A percentile compares a stretch with the other conserved stretches of the same genome.
Conservation (phyloP, 2,113 vertebrate species). For the Tragelaphus imberbis region DNA sequence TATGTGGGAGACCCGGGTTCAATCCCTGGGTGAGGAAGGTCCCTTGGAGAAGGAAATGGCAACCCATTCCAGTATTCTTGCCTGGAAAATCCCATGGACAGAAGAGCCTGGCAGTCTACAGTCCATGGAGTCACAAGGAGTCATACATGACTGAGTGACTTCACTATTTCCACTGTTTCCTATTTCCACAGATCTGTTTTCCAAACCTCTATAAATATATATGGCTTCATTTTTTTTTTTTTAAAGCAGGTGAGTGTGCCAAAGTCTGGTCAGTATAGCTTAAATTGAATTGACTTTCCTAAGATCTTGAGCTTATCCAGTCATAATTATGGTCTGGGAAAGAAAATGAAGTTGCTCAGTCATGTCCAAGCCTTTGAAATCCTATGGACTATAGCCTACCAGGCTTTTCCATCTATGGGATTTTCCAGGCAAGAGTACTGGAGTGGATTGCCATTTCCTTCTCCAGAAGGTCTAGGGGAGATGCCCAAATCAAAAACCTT, state of each 20-base stretch:
- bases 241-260: background rate
- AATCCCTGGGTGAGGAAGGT: background rate
- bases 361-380: background rate
- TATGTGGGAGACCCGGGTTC: background rate
- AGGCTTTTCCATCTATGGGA: background rate
- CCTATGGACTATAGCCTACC: background rate
- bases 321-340: background rate
- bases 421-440: background rate
- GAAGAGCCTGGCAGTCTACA: background rate
- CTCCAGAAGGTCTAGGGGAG: background rate
- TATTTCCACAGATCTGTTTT: background rate
- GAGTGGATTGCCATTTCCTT: background rate
- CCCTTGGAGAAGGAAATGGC: background rate
- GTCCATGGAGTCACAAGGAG: background rate
- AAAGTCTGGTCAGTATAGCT: background rate
- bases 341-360: rapidly evolving
- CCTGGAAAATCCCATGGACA: background rate
- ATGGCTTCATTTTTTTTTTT: background rate
- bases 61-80: background rate
- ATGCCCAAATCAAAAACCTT: background rate
- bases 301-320: background rate
- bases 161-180: background rate
- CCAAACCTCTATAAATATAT: background rate
- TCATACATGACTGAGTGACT: background rate
- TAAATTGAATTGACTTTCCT: background rate